These are phyloP conservation scores for Drosophila mojavensis DNA, from an alignment of 1,140 invertebrate species.

Conservation along the genomic window DNA sequence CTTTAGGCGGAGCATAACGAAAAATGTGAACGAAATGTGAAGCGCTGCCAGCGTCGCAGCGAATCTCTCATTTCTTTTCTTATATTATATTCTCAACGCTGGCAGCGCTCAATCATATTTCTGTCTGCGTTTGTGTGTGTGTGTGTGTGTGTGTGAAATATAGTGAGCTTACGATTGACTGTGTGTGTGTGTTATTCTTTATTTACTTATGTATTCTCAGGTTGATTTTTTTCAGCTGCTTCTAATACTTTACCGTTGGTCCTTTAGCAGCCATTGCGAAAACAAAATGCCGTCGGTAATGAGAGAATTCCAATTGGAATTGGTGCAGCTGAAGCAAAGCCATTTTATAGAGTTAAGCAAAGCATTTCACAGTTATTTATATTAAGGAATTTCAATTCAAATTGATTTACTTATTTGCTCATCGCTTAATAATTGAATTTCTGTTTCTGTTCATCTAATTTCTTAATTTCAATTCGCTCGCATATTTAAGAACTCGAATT, in stretches of 20 bases:
- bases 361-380: neutral
- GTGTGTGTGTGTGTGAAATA: conserved; percentile 8
- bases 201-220: conserved; percentile 72
- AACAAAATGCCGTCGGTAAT: conserved; percentile 58
- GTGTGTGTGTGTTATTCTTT: conserved; percentile 33
- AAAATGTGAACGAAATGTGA: conserved; percentile 6
- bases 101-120: conserved; percentile 74
- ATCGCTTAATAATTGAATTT: neutral
- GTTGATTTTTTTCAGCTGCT: conserved; percentile 5
- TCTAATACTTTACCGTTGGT: conserved; percentile 32
- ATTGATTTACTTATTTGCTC: neutral
- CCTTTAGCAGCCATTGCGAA: conserved; percentile 44
- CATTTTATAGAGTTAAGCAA: neutral
- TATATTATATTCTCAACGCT: conserved; percentile 50
- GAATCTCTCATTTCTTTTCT: conserved; percentile 31
- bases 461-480: neutral
- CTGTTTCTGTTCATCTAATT: neutral
- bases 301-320: neutral
- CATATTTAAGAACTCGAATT: conserved; percentile 4
- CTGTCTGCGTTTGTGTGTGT: conserved; percentile 17
- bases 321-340: neutral
- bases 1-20: conserved; percentile 80
- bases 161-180: conserved; percentile 11
- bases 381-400: neutral
- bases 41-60: conserved; percentile 33